These are phyloP conservation scores for Melanocharis versteri DNA, from an alignment of 2,113 vertebrate genomes.

Conservation along the genomic window DNA sequence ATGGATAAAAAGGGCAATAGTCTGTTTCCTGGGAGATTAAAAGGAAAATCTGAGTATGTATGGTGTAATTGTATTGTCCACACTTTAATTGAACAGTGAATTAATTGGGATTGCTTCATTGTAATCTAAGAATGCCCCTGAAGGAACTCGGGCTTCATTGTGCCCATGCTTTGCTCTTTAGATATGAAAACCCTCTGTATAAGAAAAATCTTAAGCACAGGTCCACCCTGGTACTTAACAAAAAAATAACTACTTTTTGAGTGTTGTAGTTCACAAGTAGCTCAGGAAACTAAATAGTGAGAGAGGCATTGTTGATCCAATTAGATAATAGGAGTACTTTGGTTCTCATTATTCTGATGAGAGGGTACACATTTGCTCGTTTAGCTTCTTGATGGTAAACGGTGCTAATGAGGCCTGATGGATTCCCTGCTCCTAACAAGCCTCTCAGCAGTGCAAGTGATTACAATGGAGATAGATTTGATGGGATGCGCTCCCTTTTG, in stretches of 20 bases:
- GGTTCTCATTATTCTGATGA: conserved; percentile 59
- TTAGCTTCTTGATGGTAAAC: conserved; percentile 78
- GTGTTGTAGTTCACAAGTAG: neutral
- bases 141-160: neutral
- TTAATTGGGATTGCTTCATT: neutral
- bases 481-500: conserved; percentile 83
- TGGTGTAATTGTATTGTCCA: neutral
- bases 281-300: neutral
- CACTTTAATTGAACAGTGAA: neutral
- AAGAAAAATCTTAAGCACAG: neutral
- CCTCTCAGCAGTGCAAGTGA: conserved; percentile 75
- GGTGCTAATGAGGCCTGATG: conserved; percentile 82
- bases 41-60: neutral
- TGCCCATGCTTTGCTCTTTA: neutral
- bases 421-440: conserved; percentile 77
- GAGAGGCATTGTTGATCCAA: conserved; percentile 3
- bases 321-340: conserved; percentile 42
- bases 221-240: neutral
- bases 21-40: neutral
- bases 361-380: conserved; percentile 54
- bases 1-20: neutral
- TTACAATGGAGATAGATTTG: conserved; percentile 80
- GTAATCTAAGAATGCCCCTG: neutral
- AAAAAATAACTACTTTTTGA: conserved; percentile 3
- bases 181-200: neutral